A percentile compares a stretch with the other conserved stretches of the same genome.
Conservation (phyloP, 2,888 invertebrate genomes). For the Deilephila porcellus region DNA sequence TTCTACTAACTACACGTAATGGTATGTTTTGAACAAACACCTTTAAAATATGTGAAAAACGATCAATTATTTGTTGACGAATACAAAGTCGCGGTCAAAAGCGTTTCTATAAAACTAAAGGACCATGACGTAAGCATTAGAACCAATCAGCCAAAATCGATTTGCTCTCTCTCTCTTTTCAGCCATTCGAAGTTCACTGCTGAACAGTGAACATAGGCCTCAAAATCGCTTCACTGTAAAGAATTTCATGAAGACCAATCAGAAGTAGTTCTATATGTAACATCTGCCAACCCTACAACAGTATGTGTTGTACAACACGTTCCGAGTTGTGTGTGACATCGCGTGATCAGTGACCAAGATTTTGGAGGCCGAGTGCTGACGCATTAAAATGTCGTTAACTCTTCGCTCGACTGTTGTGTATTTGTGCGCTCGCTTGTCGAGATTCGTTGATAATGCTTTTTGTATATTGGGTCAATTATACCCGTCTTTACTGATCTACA, state of each 20-base stretch:
- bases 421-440: not conserved
- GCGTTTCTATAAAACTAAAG: too few relatives aligned
- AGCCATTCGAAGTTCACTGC: too few relatives aligned
- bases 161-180: too few relatives aligned
- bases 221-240: too few relatives aligned
- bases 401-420: not conserved
- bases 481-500: not conserved
- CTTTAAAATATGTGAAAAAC: too few relatives aligned
- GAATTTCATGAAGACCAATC: not conserved
- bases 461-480: not conserved
- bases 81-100: too few relatives aligned
- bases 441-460: not conserved
- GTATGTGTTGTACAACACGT: not conserved
- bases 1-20: too few relatives aligned
- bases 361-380: constrained; percentile 20
- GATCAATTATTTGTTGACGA: too few relatives aligned
- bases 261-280: not conserved
- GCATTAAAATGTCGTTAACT: constrained; percentile 23
- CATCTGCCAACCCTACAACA: not conserved
- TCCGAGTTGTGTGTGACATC: constrained; percentile 2
- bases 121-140: too few relatives aligned
- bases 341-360: constrained; percentile 22
- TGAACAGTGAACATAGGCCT: too few relatives aligned
- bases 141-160: too few relatives aligned
- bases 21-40: too few relatives aligned